Evolutionary conservation across 2,113 vertebrate genomes (phyloP).

Genomic region (Chamaetylas fuelleborni): DNA sequence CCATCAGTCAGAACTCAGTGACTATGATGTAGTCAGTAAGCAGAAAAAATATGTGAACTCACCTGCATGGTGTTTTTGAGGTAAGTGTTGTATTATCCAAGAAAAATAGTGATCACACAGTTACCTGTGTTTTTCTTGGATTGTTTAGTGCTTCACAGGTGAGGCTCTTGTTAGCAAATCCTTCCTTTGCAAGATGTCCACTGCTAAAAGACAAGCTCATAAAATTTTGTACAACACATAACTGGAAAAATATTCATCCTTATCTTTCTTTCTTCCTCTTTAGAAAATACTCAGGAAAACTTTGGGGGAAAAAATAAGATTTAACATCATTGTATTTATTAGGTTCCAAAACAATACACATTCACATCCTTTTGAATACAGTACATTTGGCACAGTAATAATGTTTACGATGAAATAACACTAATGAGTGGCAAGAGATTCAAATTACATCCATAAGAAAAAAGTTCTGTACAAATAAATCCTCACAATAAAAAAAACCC

Average conservation of each 20-base stretch:
- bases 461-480: constrained; percentile 89
- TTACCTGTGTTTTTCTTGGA: not conserved
- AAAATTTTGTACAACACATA: not conserved
- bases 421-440: constrained; percentile 87
- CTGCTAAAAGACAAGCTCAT: not conserved
- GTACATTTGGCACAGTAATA: constrained; percentile 99
- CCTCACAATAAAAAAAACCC: constrained; percentile 84
- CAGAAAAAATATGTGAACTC: not conserved
- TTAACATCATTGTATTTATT: constrained; percentile 93
- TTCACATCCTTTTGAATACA: constrained; percentile 98
- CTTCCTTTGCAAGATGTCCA: not conserved
- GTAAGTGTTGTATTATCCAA: not conserved
- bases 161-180: not conserved
- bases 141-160: not conserved
- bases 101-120: not conserved
- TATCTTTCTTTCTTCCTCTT: not conserved
- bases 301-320: constrained; percentile 63
- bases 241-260: not conserved
- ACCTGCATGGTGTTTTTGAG: not conserved
- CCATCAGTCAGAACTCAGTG: not conserved
- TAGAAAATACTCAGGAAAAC: constrained; percentile 44
- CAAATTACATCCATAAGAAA: constrained; percentile 85
- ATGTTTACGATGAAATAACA: constrained; percentile 87
- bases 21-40: not conserved
- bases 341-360: constrained; percentile 92